Base-by-base conservation (phyloP, 2,888 invertebrate genomes). In the Neoascia interrupta region DNA sequence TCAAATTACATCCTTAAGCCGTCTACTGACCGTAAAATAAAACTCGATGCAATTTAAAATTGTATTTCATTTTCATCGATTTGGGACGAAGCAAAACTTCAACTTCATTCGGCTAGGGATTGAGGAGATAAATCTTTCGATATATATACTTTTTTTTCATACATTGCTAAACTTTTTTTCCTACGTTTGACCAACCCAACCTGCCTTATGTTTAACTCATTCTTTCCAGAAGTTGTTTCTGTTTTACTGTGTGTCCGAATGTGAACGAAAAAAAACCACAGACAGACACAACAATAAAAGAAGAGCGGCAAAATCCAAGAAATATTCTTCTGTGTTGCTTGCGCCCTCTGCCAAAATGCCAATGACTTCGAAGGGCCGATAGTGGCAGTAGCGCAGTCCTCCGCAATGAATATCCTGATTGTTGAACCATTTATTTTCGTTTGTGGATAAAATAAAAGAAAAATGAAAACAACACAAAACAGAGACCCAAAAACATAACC, bases 351-450 rank as follows among this genome's bases (percentile, higher is more conserved):
- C 64, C 70, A 64, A 79, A 79, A 79, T 72, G 79, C 79, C 79
- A 79, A 61, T 68, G 64, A 79, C 76, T 72, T 66, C 72, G 58
- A 72, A 72, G 72, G 76, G 72, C 4, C 64, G 66, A 72, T 68
- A 61, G 73, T 79, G 72, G 72, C 60, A 66, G 49, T 31, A 66
- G 61, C 66, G 61, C 54, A 72, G 56, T 68, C 66, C 72, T 79
- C 66, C 56, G 72, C 79, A 79, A 72, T 73, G 79, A 72, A 79
- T 79, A 72, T 79, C 79, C 79, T 79, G 79, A 79, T 73, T 79
- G 79, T 79, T 79, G 61, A 56, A 66, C 79, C 64, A 68, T 79
- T 79, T 79, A 79, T 79, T 66, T 79, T 56, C 49, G 34, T 61
- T 60, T 47, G 19, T 37, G n/a, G 18, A 45, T n/a, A 23, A 31